Percentiles rank a stretch among this genome's conserved stretches.
Conservation (phyloP, 1,140 invertebrate genomes). For the Pemphigus obesinymphae region DNA sequence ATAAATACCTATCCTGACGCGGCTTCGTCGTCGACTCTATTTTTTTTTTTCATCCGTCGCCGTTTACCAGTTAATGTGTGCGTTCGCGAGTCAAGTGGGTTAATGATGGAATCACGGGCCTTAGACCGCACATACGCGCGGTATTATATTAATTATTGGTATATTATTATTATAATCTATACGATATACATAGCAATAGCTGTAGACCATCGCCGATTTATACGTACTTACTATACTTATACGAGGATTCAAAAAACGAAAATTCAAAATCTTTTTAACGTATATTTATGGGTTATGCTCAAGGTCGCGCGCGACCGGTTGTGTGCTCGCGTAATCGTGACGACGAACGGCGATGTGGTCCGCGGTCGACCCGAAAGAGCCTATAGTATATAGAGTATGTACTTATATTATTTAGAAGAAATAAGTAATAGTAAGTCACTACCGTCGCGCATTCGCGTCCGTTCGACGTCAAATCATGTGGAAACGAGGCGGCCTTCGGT, state of each 20-base stretch:
- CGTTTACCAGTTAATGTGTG: neutral
- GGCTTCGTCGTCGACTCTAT: too few species aligned
- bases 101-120: neutral
- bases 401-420: too few species aligned
- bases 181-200: too few species aligned
- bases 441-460: neutral
- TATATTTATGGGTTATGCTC: neutral
- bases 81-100: neutral
- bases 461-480: slow-evolving; percentile 12
- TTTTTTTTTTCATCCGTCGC: neutral
- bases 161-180: too few species aligned
- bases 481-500: slow-evolving; percentile 1
- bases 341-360: too few species aligned
- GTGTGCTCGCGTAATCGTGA: too few species aligned
- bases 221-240: neutral
- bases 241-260: neutral
- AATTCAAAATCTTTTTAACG: neutral
- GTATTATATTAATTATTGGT: too few species aligned
- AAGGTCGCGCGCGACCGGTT: neutral
- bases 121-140: neutral
- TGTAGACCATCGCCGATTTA: too few species aligned
- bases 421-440: neutral
- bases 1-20: neutral
- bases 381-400: neutral
- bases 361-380: neutral